Evolutionary conservation across 2,797 vertebrate genomes (phyloP), one percentile per base, ranked within the genome.

Genomic region (Miichthys miiuy): DNA sequence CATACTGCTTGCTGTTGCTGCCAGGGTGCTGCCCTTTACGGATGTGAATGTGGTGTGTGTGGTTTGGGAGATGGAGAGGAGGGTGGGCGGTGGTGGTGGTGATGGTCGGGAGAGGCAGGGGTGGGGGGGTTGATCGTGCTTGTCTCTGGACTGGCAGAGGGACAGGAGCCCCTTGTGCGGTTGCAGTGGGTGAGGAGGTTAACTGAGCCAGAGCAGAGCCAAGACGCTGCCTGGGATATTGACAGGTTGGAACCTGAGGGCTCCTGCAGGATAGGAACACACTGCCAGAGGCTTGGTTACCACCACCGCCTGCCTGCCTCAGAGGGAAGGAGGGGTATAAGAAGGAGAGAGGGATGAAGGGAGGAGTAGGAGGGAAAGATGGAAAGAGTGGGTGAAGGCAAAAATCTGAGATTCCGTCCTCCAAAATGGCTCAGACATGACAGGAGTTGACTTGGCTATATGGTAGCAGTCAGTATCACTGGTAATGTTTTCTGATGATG

Each of bases 171-270:
- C 81, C 84, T 82, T 81, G 84, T 90, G 88, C 58, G 81, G 88
- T 90, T 86, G 88, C 90, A 86, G 88, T 71, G 83, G 89, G 91
- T 89, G 91, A 93, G 88, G 91, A 95, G 94, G 94, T 94, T 95
- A 95, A 94, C 92, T 81, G 91, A 93, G 92, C 88, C 89, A 69
- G 90, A 84, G 93, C 90, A 87, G 89, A 91, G 93, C 89, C 79
- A 81, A 86, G 89, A 83, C 58, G 82, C 88, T 91, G 87, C 84
- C 90, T 89, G 92, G 87, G 89, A 95, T 96, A 96, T 95, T 95
- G 95, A 96, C 95, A 95, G 95, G 92, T 95, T 95, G 94, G 92
- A 94, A 95, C 95, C 95, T 86, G 93, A 94, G 94, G 96, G 96
- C 94, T 94, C 92, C 95, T 96, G 94, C 93, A 95, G 95, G 96